Evolutionary conservation across 2,888 invertebrate genomes (phyloP), one percentile per base, ranked within the genome.

Genomic region (Agrotis segetum): DNA sequence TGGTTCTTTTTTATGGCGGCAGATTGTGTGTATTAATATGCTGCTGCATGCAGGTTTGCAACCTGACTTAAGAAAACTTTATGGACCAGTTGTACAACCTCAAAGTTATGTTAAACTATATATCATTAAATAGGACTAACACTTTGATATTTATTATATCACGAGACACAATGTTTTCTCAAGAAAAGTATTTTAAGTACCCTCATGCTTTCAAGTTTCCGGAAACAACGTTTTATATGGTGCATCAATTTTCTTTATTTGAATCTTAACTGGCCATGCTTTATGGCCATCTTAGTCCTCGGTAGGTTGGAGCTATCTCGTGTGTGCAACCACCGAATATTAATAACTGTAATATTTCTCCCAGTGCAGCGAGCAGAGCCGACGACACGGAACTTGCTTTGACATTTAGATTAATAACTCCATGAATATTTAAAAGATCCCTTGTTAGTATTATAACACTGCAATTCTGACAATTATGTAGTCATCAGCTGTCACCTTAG

Each of bases 321-420:
- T 85, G 88, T 90, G 89, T 92, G 91, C 94, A 93, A 91, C 92
- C 92, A 88, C 91, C 91, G 91, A 93, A 92, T 94, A 95, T 95
- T 93, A 93, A 95, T 94, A 91, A 90, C 92, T 87, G 85, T 92
- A 93, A 95, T 94, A 95, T 94, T 91, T 95, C 93, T 92, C 91
- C 82, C 87, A 86, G 87, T 90, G 88, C 89, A 90, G 88, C 86
- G 67, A 50, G 46, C 47, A 47, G 89, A 88, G 87, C 84, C 89
- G 92, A 91, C 91, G 93, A 93, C 92, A 92, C 89, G 90, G 90
- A 90, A 91, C 92, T 90, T 88, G 88, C 90, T 88, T 66, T 91
- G 92, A 92, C 92, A 90, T 87, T 86, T 87, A 87, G 88, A 92
- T 93, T 91, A 92, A 92, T 92, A 88, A 86, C 86, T 79, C 84